Percentiles rank a stretch among this genome's conserved stretches.
These are phyloP conservation scores for Automeris io DNA, from an alignment of 2,888 invertebrate species.

Conservation along the genomic window DNA sequence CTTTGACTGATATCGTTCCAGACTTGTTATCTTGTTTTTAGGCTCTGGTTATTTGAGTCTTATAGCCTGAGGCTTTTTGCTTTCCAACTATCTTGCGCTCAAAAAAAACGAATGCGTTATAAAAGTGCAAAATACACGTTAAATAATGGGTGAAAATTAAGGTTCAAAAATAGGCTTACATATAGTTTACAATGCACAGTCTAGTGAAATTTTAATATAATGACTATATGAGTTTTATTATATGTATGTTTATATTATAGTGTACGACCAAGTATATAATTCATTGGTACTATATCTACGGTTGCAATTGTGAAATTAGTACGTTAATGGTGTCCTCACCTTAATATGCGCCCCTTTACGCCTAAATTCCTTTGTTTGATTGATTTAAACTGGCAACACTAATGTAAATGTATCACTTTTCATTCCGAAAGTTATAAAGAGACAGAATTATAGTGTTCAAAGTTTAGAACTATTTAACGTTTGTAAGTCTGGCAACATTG, in stretches of 20 bases:
- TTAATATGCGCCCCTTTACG: constrained; percentile 35
- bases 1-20: no score
- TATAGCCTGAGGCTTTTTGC: background rate
- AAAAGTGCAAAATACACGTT: constrained; percentile 22
- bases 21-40: no score
- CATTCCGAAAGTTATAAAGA: background rate
- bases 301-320: constrained; percentile 34
- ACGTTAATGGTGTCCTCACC: constrained; percentile 39
- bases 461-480: background rate
- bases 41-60: background rate
- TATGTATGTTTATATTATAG: constrained; percentile 57
- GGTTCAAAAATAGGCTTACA: constrained; percentile 3
- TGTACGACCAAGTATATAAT: constrained; percentile 55
- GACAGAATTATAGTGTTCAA: background rate
- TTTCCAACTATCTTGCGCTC: constrained; percentile 16
- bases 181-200: constrained; percentile 43
- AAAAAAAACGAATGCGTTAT: constrained; percentile 25
- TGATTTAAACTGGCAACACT: constrained; percentile 15
- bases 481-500: no score
- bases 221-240: constrained; percentile 51
- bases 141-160: constrained; percentile 12
- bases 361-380: constrained; percentile 41
- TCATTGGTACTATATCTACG: constrained; percentile 32
- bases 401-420: background rate
- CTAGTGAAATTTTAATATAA: constrained; percentile 48